A percentile compares a stretch with the other conserved stretches of the same genome.
These are phyloP conservation scores for Catharus bicknelli DNA, from an alignment of 2,113 vertebrate genomes.

Conservation along the genomic window DNA sequence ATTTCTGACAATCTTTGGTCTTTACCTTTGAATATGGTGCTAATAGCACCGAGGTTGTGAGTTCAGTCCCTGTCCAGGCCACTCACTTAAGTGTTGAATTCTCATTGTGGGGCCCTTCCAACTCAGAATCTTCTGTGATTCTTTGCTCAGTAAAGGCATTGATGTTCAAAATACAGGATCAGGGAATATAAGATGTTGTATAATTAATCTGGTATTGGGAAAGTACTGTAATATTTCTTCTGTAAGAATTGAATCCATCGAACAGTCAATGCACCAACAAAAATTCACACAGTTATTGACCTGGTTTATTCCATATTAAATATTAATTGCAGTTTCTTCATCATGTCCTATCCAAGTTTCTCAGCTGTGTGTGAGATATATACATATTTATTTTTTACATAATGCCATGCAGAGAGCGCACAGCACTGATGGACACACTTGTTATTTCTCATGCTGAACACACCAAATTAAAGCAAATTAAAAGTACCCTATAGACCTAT, in stretches of 20 bases:
- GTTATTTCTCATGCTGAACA: not conserved
- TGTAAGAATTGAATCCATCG: not conserved
- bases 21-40: not conserved
- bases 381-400: not conserved
- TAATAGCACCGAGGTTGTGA: not conserved
- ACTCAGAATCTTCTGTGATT: not conserved
- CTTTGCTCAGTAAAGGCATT: not conserved
- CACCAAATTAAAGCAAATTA: not conserved
- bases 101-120: not conserved
- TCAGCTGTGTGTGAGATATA: not conserved
- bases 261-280: not conserved
- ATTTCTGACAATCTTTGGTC: not conserved
- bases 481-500: not conserved
- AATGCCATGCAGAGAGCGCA: not conserved
- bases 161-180: not conserved
- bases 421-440: fast-evolving
- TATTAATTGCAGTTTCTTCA: constrained; percentile 24
- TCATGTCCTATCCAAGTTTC: not conserved
- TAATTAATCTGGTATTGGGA: not conserved
- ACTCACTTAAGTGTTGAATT: not conserved
- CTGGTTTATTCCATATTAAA: constrained; percentile 27
- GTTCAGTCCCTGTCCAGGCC: not conserved
- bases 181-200: not conserved
- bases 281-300: not conserved
- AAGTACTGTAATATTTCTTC: not conserved